A percentile compares a stretch with the other conserved stretches of the same genome.
phyloP scores from a whole-genome alignment of 1,140 invertebrate genomes.

The Drosophila pandora region DNA sequence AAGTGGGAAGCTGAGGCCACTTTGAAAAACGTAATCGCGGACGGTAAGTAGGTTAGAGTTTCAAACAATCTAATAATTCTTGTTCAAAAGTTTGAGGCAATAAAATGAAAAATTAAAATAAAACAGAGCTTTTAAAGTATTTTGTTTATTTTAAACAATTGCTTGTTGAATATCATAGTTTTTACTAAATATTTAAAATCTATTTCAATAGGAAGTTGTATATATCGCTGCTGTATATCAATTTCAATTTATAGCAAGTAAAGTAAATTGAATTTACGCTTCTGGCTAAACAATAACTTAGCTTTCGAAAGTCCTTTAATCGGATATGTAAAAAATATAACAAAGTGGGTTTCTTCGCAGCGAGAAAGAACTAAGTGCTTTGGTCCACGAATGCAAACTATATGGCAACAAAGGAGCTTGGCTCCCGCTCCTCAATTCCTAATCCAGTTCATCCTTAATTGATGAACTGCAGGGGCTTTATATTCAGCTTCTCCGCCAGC shows the following conservation, averaged over 20 bases:
- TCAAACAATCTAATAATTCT: conserved; percentile 1
- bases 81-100: not conserved
- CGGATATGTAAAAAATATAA: conserved; percentile 1
- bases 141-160: not conserved
- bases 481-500: conserved; percentile 85
- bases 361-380: conserved; percentile 53
- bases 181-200: not conserved
- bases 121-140: too few relatives aligned
- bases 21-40: not conserved
- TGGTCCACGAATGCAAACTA: conserved; percentile 64
- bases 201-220: too few relatives aligned
- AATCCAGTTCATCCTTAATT: not conserved
- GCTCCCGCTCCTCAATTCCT: conserved; percentile 14
- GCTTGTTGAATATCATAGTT: not conserved
- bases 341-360: conserved; percentile 18
- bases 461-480: conserved; percentile 85
- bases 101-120: not conserved
- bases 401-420: conserved; percentile 32
- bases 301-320: not conserved
- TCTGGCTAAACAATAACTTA: not conserved
- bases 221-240: too few relatives aligned
- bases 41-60: not conserved
- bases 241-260: not conserved
- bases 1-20: conserved; percentile 21
- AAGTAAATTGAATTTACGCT: not conserved